Base-by-base conservation (phyloP, 2,888 invertebrate species). In the Eilema sororculum region DNA sequence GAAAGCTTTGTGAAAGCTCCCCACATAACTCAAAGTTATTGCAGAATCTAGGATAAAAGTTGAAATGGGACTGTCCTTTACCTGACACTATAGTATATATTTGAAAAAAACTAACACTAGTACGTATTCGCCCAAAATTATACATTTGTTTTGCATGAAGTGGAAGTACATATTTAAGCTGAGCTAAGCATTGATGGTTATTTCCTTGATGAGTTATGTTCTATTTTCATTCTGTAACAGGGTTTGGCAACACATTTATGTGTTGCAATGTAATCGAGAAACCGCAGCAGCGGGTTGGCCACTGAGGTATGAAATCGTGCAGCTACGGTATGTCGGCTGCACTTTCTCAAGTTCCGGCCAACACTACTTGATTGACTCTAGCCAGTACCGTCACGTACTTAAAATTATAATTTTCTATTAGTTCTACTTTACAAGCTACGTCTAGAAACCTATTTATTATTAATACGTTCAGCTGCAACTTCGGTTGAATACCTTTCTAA, bases 291-390 rank as follows among this genome's bases (percentile, higher is more conserved):
- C 86, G 86, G 87, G 86, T 89, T 87, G 87, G 86, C 88, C 90
- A 93, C 87, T 93, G 91, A 92, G 91, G 89, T 93, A 93, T 93
- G 91, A 93, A 94, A 92, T 91, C 91, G 91, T 91, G 93, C 91
- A 84, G 88, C 90, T 81, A 86, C 89, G 90, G 90, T 89, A 92
- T 93, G 92, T 89, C 86, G 88, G 79, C 85, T 89, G 87, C 91
- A 93, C 94, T 94, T 94, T 94, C 94, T 88, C 92, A 88, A 88
- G 85, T 88, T 82, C 85, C 85, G 85, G 84, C 68, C 86, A 75
- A 79, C 67, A 74, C 72, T 76, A 73, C 66, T 73, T 28, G 65
- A 73, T 73, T 24, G 65, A 73, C 65, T 78, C 62, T 73, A 68
- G 59, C 52, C 59, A 71, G 33, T 71, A 71, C 28, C 67, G 56